Base-by-base conservation (phyloP, 2,888 invertebrate species). In the Lordiphosa andalusiaca region DNA sequence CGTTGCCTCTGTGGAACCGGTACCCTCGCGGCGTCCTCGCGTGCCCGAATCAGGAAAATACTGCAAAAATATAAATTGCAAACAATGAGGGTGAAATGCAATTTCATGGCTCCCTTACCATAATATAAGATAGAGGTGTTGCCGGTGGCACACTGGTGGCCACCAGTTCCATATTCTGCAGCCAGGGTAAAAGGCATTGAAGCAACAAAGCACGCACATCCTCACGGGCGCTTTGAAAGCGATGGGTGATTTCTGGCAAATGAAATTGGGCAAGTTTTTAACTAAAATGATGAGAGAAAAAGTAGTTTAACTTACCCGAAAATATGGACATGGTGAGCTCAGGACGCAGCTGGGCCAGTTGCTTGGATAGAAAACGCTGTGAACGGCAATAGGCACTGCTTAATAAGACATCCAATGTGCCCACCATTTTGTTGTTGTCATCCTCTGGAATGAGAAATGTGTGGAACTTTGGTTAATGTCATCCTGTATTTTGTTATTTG, bases 281-380 rank as follows among this genome's bases (percentile, higher is more conserved):
- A 30, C 30, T 30, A 30, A 33, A 39, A 13, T 12, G 3, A 4
- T n/a, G n/a, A n/a, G n/a, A n/a, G 0, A 12, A 44, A 36, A 30
- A 33, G 12, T 7, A 23, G 30, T 21, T 2, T 58, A 39, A 88
- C 90, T 91, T 90, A 98, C 98, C 98, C 87, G 98, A 98, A 91
- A 99, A 98, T 93, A 99, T 98, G 0, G 98, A 98, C 98, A 99
- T 98, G 23, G 99, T 99, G 38, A 99, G 92, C 87, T 99, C 98
- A 0, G 99, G 98, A 87, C 99, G 98, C 21, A 98, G 91, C 73
- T 96, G 95, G 0, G 99, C 96, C 81, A 99, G 91, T 87, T 98
- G 98, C 39, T 96, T 93, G 0, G 98, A 98, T 33, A 99, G 92
- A 88, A 95, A 96, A 81, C 96, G 93, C 90, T 98, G 98, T 37